Conservation (phyloP, 2,888 invertebrate species). For the Drosophila yooni region DNA sequence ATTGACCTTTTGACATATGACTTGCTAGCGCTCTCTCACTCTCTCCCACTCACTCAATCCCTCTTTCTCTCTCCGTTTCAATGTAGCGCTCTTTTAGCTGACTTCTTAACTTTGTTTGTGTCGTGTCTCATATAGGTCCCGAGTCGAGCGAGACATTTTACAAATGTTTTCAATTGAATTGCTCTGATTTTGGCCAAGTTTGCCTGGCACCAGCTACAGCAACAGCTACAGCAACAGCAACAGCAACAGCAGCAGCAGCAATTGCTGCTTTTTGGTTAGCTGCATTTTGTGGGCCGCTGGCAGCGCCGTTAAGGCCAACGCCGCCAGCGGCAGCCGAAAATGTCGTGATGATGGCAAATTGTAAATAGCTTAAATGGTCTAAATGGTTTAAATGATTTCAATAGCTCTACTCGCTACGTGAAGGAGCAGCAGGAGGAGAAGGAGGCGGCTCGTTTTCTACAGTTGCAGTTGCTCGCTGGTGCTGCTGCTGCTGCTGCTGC, state of each 20-base stretch:
- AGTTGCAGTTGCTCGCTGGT: slow-evolving; percentile 16
- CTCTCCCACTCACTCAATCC: slow-evolving; percentile 3
- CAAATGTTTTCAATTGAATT: slow-evolving; percentile 82
- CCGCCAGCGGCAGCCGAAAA: slow-evolving; percentile 79
- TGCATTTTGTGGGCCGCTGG: slow-evolving; percentile 50
- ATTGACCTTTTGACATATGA: slow-evolving; percentile 80
- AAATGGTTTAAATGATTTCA: slow-evolving; percentile 81
- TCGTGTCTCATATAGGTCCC: slow-evolving; percentile 77
- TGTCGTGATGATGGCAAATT: slow-evolving; percentile 85
- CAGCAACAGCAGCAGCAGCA: slow-evolving; percentile 22
- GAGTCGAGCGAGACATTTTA: slow-evolving; percentile 73
- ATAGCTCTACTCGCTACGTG: slow-evolving; percentile 56
- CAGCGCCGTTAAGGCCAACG: slow-evolving; percentile 72
- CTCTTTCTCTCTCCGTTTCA: neutral
- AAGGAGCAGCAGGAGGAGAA: neutral
- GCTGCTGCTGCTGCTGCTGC: slow-evolving; percentile 33
- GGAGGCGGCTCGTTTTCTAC: slow-evolving; percentile 50
- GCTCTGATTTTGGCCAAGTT: slow-evolving; percentile 77
- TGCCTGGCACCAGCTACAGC: slow-evolving; percentile 27
- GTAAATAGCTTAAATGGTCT: slow-evolving; percentile 85
- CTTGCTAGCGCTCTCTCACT: slow-evolving; percentile 24
- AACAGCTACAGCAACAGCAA: slow-evolving; percentile 21
- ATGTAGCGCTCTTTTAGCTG: slow-evolving; percentile 19
- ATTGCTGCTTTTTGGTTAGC: slow-evolving; percentile 25
- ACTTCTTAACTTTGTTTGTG: slow-evolving; percentile 62